Evolutionary conservation across 2,888 invertebrate genomes (phyloP).

Genomic region (Tipula helvola): DNA sequence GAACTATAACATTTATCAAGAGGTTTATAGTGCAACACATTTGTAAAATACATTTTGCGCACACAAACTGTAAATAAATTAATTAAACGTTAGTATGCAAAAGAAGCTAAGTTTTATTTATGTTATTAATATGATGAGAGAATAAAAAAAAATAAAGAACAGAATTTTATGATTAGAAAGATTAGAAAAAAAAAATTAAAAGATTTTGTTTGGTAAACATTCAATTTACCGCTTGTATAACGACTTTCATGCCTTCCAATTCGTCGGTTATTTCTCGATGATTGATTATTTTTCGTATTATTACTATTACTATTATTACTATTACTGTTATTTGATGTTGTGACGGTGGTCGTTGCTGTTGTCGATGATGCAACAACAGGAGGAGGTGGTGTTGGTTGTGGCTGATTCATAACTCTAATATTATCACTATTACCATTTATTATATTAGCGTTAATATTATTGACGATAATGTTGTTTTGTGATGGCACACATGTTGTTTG

Average conservation of each 20-base stretch:
- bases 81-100: neutral
- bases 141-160: neutral
- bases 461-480: neutral
- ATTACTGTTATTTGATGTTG: constrained; percentile 11
- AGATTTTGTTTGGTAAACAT: constrained; percentile 4
- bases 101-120: neutral
- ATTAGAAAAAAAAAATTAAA: neutral
- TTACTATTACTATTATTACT: constrained; percentile 12
- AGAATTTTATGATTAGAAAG: neutral
- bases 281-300: constrained; percentile 14
- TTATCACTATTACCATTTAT: neutral
- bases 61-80: neutral
- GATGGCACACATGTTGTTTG: neutral
- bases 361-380: neutral
- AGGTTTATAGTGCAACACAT: neutral
- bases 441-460: neutral
- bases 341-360: neutral
- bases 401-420: neutral
- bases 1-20: neutral
- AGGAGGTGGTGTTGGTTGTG: neutral
- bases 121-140: neutral
- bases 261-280: constrained; percentile 19
- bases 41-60: neutral
- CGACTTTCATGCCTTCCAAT: constrained; percentile 24
- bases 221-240: constrained; percentile 24